phyloP scores from a whole-genome alignment of 30 jellyfish, hydroid and myxozoan genomes.

The Aurelia coerulea region DNA sequence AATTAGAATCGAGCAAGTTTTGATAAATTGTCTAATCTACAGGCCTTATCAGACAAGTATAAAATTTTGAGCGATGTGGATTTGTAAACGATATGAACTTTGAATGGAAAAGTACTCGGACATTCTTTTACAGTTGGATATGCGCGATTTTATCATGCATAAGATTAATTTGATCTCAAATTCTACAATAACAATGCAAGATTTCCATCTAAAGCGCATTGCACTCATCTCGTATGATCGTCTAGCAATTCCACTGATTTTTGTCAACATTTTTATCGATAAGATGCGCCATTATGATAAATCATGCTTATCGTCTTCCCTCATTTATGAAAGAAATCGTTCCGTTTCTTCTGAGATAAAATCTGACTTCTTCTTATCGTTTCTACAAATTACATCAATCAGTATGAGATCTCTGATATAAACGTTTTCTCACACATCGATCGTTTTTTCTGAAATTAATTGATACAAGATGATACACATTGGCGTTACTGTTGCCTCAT shows the following conservation, averaged over 20 bases:
- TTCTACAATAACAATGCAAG: background rate
- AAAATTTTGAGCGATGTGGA: no score
- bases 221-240: slow-evolving; percentile 1
- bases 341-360: background rate
- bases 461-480: no score
- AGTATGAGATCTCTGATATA: background rate
- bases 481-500: no score
- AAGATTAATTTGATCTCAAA: background rate
- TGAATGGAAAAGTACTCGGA: slow-evolving; percentile 1
- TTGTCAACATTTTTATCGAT: background rate
- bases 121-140: background rate
- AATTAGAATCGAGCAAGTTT: background rate
- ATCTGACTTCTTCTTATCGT: background rate
- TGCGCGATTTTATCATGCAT: background rate
- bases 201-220: slow-evolving; percentile 25
- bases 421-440: background rate
- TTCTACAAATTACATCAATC: background rate
- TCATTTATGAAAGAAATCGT: background rate
- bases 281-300: slow-evolving; percentile 14
- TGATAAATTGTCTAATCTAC: slow-evolving; percentile 30
- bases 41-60: slow-evolving; percentile 1
- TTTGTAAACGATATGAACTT: no score
- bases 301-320: background rate
- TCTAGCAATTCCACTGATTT: background rate
- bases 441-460: no score